Evolutionary conservation across 92 coral and sea anemone genomes (phyloP), one percentile per base, ranked within the genome.

Genomic region (Palythoa heliodiscus): DNA sequence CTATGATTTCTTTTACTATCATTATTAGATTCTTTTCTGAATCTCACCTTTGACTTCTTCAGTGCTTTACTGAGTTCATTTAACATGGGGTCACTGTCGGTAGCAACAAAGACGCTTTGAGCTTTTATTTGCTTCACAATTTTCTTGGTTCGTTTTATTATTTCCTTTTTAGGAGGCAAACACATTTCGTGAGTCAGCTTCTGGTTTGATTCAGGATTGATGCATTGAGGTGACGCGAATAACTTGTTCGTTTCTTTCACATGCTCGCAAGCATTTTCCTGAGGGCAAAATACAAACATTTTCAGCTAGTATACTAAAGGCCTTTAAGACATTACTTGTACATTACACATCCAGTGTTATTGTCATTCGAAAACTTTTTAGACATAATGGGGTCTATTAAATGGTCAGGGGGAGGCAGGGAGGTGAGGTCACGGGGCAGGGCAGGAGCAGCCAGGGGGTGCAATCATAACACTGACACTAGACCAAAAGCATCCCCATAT

Each of bases 181-280:
- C 98, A 96, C 92, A 96, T 96, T 19, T 96, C 96, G 54, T 92
- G 76, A 0, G 95, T 96, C 22, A 96, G 92, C 73, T 96, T 86
- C 74, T 79, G 88, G 82, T 85, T 85, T 73, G 93, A 92, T 5
- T 88, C 95, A 13, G 84, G 89, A 25, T 87, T 83, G 58, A 95
- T 91, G 83, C 98, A 96, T 73, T 96, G 98, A 0, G 96, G 90
- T 12, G 98, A 96, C 3, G 98, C 93, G 87, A 96, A 96, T 64
- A 96, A 76, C 0, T 61, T 73, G 78, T 88, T 75, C 61, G 91
- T 74, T 39, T 92, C 98, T 54, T 92, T 92, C 1, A 96, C 93
- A 84, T 94, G 98, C 25, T 91, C 87, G 58, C 98, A 96, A 22
- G 98, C 98, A 52, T 88, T 91, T 82, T 92, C 90, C 98, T 96